These are phyloP conservation scores for Arctopsyche grandis DNA, from an alignment of 1,140 invertebrate genomes.

Conservation along the genomic window DNA sequence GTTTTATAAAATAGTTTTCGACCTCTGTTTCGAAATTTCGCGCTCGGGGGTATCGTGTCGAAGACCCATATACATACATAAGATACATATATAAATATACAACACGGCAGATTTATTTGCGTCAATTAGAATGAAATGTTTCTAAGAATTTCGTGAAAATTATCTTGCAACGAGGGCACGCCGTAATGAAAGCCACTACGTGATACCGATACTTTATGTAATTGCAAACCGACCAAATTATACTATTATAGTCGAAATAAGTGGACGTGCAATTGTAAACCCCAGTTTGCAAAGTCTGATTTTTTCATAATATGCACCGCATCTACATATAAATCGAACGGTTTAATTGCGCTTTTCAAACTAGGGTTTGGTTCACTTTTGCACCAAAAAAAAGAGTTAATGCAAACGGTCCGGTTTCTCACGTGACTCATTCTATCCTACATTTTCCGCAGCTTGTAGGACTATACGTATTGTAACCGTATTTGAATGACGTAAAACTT, in stretches of 20 bases:
- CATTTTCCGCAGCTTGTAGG: background rate
- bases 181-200: slow-evolving; percentile 25
- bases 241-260: no score
- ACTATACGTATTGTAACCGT: background rate
- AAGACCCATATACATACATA: background rate
- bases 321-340: no score
- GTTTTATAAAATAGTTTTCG: no score
- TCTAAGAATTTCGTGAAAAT: slow-evolving; percentile 34
- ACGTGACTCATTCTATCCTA: background rate
- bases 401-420: no score
- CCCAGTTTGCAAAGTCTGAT: no score
- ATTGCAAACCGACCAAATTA: background rate
- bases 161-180: slow-evolving; percentile 26
- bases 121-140: slow-evolving; percentile 17
- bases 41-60: background rate
- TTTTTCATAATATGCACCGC: no score
- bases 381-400: no score
- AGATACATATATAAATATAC: no score
- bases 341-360: no score
- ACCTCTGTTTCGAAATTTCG: background rate
- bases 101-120: background rate
- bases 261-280: no score
- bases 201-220: slow-evolving; percentile 20
- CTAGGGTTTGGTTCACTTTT: no score
- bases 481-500: background rate